Evolutionary conservation across 2,113 vertebrate genomes (phyloP).

Genomic region (Nerophis lumbriciformis): DNA sequence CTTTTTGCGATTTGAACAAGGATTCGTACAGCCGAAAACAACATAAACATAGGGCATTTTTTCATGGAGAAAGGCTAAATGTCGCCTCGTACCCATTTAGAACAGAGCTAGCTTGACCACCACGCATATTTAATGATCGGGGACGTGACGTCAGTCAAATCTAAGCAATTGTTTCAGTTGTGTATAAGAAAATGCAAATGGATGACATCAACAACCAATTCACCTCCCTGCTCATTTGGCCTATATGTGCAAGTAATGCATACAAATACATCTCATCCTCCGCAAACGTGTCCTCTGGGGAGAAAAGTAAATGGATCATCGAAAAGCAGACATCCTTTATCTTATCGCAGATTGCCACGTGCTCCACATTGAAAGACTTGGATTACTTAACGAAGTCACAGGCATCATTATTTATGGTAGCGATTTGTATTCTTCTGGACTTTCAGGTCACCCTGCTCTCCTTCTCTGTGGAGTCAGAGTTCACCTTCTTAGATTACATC

Average conservation of each 20-base stretch:
- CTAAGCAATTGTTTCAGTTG: too few relatives aligned
- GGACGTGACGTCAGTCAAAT: too few relatives aligned
- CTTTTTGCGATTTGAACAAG: too few relatives aligned
- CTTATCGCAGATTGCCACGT: conserved; percentile 7
- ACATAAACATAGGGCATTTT: too few relatives aligned
- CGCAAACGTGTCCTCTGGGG: conserved; percentile 21
- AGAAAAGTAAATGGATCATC: conserved; percentile 27
- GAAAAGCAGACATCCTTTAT: conserved; percentile 11
- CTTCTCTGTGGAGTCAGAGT: conserved; percentile 87
- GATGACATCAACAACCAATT: conserved; percentile 11
- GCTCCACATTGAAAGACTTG: conserved; percentile 2
- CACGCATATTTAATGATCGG: too few relatives aligned
- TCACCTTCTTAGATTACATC: conserved; percentile 93
- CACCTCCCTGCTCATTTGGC: conserved; percentile 12
- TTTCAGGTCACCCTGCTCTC: conserved; percentile 87
- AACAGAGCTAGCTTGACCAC: too few relatives aligned
- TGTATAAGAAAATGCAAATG: conserved; percentile 10
- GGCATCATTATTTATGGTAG: neutral
- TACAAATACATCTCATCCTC: conserved; percentile 33
- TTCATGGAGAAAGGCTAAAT: too few relatives aligned
- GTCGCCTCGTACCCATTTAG: too few relatives aligned
- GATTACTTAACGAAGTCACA: neutral
- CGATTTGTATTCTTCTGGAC: neutral
- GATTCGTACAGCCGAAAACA: too few relatives aligned
- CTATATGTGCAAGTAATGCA: conserved; percentile 26